Percentiles rank a stretch among this genome's conserved stretches.
Evolutionary conservation across 1,140 invertebrate genomes (phyloP).

Genomic region (Lepidurus couesii): DNA sequence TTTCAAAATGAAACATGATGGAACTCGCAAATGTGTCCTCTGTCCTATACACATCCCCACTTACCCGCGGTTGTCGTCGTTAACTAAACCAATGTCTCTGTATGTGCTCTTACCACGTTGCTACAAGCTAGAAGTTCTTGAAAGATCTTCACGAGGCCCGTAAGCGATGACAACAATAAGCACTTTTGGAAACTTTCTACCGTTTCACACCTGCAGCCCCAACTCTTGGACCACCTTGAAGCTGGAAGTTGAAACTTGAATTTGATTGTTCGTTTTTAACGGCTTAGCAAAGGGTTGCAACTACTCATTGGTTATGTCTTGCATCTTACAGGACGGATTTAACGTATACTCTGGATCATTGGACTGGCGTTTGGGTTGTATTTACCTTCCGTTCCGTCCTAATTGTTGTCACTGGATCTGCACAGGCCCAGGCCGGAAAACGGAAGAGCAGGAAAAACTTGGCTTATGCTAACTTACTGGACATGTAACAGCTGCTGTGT

Average conservation of each 20-base stretch:
- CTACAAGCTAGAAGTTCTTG: background rate
- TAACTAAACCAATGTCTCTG: background rate
- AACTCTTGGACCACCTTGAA: background rate
- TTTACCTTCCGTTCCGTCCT: background rate
- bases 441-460: constrained; percentile 3
- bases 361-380: background rate
- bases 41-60: background rate
- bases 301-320: background rate
- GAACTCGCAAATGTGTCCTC: background rate
- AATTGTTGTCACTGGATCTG: constrained; percentile 15
- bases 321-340: background rate
- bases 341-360: background rate
- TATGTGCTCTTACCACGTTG: background rate
- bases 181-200: constrained; percentile 14
- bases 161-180: constrained; percentile 6
- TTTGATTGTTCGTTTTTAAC: background rate
- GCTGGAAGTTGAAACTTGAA: background rate
- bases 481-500: background rate
- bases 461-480: background rate
- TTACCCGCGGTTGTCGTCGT: background rate
- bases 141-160: background rate
- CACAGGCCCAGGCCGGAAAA: constrained; percentile 3
- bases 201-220: background rate
- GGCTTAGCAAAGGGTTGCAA: background rate
- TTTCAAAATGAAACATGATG: background rate